Percentiles rank a stretch among this genome's conserved stretches.
These are phyloP conservation scores for Microcaecilia unicolor DNA, from an alignment of 2,797 vertebrate species.

Conservation along the genomic window DNA sequence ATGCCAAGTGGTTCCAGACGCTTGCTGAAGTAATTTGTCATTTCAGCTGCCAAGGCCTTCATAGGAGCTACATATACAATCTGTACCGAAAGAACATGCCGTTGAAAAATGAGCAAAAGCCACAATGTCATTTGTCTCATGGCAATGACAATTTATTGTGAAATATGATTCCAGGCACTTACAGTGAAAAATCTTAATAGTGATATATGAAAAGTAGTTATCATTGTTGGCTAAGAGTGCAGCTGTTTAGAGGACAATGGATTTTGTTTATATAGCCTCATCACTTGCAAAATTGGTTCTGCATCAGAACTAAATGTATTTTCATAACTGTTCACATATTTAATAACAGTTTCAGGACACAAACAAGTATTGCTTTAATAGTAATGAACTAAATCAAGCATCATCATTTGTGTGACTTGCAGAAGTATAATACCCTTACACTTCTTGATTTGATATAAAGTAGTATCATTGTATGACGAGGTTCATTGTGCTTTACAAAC, in stretches of 20 bases:
- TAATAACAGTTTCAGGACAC: conserved; percentile 43
- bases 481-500: conserved; percentile 22
- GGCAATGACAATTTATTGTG: conserved; percentile 73
- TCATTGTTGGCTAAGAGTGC: conserved; percentile 42
- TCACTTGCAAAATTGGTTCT: conserved; percentile 44
- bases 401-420: conserved; percentile 16
- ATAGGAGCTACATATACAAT: conserved; percentile 96
- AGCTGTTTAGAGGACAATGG: conserved; percentile 53
- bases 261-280: conserved; percentile 48
- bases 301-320: conserved; percentile 41
- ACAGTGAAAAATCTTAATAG: conserved; percentile 65
- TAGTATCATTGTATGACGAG: background rate
- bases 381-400: conserved; percentile 34
- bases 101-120: conserved; percentile 75
- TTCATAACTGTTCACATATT: conserved; percentile 39
- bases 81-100: conserved; percentile 64
- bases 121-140: conserved; percentile 62
- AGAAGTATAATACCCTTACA: conserved; percentile 25
- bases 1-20: conserved; percentile 87
- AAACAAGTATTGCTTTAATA: conserved; percentile 28
- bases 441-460: conserved; percentile 18
- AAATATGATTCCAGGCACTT: conserved; percentile 64
- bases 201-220: conserved; percentile 72
- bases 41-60: conserved; percentile 97
- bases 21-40: conserved; percentile 98